A percentile compares a stretch with the other conserved stretches of the same genome.
Conservation (phyloP, 2,797 vertebrate species). For the Acipenser ruthenus region DNA sequence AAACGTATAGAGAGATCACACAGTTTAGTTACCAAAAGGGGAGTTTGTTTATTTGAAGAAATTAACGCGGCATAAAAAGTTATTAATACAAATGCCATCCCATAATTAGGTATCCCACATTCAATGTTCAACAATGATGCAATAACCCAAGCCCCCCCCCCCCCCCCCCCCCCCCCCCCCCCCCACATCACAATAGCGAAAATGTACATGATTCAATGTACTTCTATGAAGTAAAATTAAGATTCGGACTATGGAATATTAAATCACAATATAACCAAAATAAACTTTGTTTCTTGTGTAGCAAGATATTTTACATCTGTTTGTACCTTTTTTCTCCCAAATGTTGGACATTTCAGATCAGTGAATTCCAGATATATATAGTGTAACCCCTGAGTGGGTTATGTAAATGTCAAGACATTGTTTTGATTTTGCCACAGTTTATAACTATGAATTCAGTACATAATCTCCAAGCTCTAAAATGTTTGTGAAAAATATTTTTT, state of each 20-base stretch:
- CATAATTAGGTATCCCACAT: no score
- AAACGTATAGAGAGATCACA: constrained; percentile 35
- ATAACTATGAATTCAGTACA: neutral
- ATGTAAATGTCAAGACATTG: constrained; percentile 21
- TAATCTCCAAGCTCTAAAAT: neutral
- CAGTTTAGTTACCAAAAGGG: constrained; percentile 47
- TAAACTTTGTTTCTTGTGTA: constrained; percentile 83
- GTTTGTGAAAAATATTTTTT: constrained; percentile 29
- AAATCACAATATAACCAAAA: constrained; percentile 87
- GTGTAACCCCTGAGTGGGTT: no score
- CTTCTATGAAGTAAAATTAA: constrained; percentile 70
- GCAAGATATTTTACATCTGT: constrained; percentile 92
- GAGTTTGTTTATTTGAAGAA: constrained; percentile 67
- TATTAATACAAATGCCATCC: no score
- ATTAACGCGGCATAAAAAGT: constrained; percentile 38
- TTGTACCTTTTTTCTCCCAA: constrained; percentile 55
- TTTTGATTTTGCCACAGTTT: no score
- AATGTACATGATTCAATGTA: constrained; percentile 79
- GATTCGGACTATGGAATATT: constrained; percentile 75
- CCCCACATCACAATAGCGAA: constrained; percentile 68
- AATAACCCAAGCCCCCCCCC: constrained; percentile 44
- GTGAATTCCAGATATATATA: no score
- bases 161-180: constrained; percentile 43
- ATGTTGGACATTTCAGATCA: no score
- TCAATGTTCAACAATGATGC: constrained; percentile 70